Evolutionary conservation across 2,797 vertebrate species (phyloP), one percentile per base, ranked within the genome.

Genomic region (Taenioides sp.): DNA sequence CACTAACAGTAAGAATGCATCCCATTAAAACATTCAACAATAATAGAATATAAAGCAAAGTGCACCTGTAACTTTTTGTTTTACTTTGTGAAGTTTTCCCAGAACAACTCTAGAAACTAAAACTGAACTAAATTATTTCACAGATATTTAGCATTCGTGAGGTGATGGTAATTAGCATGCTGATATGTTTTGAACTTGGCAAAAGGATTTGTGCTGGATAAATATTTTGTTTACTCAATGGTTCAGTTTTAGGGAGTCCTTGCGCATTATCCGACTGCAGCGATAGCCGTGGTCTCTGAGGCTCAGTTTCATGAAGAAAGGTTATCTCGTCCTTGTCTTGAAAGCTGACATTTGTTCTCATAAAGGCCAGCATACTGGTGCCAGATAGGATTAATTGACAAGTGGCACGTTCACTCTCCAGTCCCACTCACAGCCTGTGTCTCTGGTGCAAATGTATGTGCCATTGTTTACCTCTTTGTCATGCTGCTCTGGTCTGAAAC

Each of bases 341-440:
- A 92, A 90, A 87, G 87, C 84, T 94, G 91, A 92, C 90, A 93
- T 94, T 93, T 93, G 88, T 93, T 90, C 89, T 90, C 86, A 90
- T 90, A 92, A 93, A 93, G 87, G 90, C 87, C 91, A 88, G 79
- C 75, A 78, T 86, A 80, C 79, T 67, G 75, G 80, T 83, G 86
- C 86, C 90, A 90, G 87, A 90, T 88, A 88, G 86, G 86, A 91
- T 92, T 93, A 91, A 92, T 89, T 90, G 86, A 90, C 84, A 80
- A 85, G 87, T 82, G 67, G 73, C 63, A 76, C 77, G 85, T 55
- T 68, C 74, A 65, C 69, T 70, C 80, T 71, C 64, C 66, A 20
- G 62, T 83, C 81, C 79, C 78, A 64, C 78, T 84, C 76, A 76
- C 74, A 69, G 76, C 54, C 62, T 20, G 60, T n/a, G 43, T 77